phyloP scores from a whole-genome alignment of 2,113 vertebrate species.

The human region GRCh38 chr4:68052001-68052500 shows the following conservation, averaged over 20 bases:
- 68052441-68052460: background rate
- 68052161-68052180: slow-evolving; percentile 34
- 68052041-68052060: background rate
- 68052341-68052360: background rate
- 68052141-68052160: background rate
- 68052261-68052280: background rate
- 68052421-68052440: background rate
- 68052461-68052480: background rate
- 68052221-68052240: background rate
- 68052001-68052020: slow-evolving; percentile 8
- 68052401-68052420: slow-evolving; percentile 17
- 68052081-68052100: background rate
- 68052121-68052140: background rate
- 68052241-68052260: background rate
- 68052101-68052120: background rate
- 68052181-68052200: background rate
- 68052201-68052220: background rate
- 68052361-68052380: background rate
- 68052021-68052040: background rate
- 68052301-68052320: background rate
- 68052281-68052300: background rate
- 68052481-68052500: background rate
- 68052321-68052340: background rate
- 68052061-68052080: background rate
- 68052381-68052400: background rate